Evolutionary conservation across 2,797 vertebrate genomes (phyloP).

Genomic region (Pipistrellus pygmaeus): DNA sequence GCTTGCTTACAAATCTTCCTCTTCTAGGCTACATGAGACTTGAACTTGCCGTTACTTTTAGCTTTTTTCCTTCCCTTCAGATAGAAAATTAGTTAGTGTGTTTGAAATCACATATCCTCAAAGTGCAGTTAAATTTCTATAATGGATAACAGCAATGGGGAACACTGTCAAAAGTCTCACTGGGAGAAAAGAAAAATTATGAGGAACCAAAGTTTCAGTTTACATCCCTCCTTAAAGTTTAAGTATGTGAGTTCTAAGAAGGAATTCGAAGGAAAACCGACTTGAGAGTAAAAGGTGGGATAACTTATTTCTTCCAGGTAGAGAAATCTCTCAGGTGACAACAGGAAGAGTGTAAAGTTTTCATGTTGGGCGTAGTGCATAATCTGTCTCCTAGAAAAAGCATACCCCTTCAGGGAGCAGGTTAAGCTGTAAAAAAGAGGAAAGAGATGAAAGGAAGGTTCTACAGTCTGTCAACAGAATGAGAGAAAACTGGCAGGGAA

Average conservation of each 20-base stretch:
- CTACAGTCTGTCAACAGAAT: conserved; percentile 85
- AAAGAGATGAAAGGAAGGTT: conserved; percentile 87
- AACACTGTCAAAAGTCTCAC: conserved; percentile 66
- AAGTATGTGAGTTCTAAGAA: conserved; percentile 9
- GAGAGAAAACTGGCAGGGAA: conserved; percentile 82
- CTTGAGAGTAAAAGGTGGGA: conserved; percentile 28
- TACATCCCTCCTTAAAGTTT: conserved; percentile 11
- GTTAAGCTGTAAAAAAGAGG: conserved; percentile 86
- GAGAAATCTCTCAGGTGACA: conserved; percentile 85
- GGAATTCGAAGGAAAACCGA: conserved; percentile 42
- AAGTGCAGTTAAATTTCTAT: conserved; percentile 66
- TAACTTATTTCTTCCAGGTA: conserved; percentile 73
- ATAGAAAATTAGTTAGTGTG: conserved; percentile 58
- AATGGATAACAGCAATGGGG: conserved; percentile 49
- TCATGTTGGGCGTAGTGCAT: conserved; percentile 80
- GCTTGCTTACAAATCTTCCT: neutral
- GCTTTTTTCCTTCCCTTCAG: conserved; percentile 26
- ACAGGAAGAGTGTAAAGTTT: conserved; percentile 83
- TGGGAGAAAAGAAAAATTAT: conserved; percentile 65
- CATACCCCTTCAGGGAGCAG: conserved; percentile 87
- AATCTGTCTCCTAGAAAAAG: conserved; percentile 87
- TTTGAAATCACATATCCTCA: conserved; percentile 70
- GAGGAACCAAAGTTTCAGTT: conserved; percentile 40
- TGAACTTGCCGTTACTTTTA: neutral
- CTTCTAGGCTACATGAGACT: neutral